These are phyloP conservation scores for Drosophila prolongata DNA, from an alignment of 2,888 invertebrate genomes.

Conservation along the genomic window DNA sequence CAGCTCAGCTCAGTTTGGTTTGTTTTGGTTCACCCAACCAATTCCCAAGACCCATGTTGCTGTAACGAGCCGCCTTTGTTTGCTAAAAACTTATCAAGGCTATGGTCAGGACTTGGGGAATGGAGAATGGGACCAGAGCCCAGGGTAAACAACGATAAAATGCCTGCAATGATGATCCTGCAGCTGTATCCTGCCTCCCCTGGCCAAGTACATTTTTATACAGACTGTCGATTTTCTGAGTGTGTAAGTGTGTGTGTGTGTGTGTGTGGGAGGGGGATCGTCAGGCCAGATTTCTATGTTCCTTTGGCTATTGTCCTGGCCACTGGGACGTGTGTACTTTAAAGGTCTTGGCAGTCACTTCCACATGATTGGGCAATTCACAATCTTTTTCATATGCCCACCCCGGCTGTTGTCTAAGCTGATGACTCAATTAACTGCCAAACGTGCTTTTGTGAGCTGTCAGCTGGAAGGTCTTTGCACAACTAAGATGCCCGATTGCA, in stretches of 20 bases:
- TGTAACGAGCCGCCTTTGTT: conserved; percentile 67
- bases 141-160: conserved; percentile 54
- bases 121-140: conserved; percentile 18
- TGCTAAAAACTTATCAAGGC: conserved; percentile 76
- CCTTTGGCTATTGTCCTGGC: conserved; percentile 29
- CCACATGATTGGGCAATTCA: conserved; percentile 73
- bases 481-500: conserved; percentile 9
- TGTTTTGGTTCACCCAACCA: conserved; percentile 25
- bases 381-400: conserved; percentile 45
- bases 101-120: conserved; percentile 40
- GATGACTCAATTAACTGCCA: conserved; percentile 73
- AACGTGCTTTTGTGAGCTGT: conserved; percentile 49
- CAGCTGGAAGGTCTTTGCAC: conserved; percentile 21
- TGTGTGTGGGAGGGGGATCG: conserved; percentile 18
- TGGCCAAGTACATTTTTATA: conserved; percentile 51
- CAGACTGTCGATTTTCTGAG: conserved; percentile 64
- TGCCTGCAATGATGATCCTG: conserved; percentile 63
- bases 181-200: conserved; percentile 26
- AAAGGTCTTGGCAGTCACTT: conserved; percentile 61
- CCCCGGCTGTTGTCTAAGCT: conserved; percentile 67
- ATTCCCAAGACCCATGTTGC: conserved; percentile 56
- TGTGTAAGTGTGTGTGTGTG: conserved; percentile 13
- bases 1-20: conserved; percentile 20
- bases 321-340: conserved; percentile 32
- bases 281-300: conserved; percentile 9